phyloP scores from a whole-genome alignment of 2,113 vertebrate species.

The Polyodon spathula region DNA sequence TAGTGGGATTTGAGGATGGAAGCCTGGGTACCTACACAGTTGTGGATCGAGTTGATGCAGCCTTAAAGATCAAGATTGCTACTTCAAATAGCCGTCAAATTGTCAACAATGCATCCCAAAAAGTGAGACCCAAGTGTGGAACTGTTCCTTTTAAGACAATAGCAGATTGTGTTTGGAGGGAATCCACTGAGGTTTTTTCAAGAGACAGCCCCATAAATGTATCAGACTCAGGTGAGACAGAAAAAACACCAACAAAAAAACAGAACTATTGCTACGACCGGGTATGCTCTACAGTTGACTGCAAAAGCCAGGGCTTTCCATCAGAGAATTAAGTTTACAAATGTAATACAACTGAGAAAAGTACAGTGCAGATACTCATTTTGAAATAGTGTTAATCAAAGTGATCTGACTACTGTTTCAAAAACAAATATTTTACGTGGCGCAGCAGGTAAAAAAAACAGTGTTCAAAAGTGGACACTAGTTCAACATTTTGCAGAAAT shows the following conservation, averaged over 20 bases:
- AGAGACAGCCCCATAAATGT: conserved; percentile 95
- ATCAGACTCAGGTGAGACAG: conserved; percentile 75
- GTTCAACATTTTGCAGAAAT: too few relatives aligned
- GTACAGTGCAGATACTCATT: too few relatives aligned
- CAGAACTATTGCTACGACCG: conserved; percentile 75
- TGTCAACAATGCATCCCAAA: conserved; percentile 80
- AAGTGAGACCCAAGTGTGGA: conserved; percentile 79
- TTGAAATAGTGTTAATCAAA: too few relatives aligned
- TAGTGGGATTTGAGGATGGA: conserved; percentile 92
- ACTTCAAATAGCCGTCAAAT: conserved; percentile 97
- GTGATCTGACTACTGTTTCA: too few relatives aligned
- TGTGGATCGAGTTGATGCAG: conserved; percentile 90
- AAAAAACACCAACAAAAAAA: conserved; percentile 87
- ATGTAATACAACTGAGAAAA: too few relatives aligned
- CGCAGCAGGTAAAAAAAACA: too few relatives aligned
- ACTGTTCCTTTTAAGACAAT: conserved; percentile 83
- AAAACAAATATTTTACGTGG: too few relatives aligned
- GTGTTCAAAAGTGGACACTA: too few relatives aligned
- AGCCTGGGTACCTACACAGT: conserved; percentile 96
- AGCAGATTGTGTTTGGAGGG: conserved; percentile 90
- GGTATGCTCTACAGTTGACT: conserved; percentile 26
- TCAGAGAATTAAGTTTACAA: conserved; percentile 18
- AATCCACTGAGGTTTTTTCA: conserved; percentile 93
- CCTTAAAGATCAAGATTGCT: conserved; percentile 96
- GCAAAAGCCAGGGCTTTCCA: too few relatives aligned